Percentiles rank a stretch among this genome's conserved stretches.
Conservation (phyloP, 2,797 vertebrate genomes). For the Macropus fuliginosus region DNA sequence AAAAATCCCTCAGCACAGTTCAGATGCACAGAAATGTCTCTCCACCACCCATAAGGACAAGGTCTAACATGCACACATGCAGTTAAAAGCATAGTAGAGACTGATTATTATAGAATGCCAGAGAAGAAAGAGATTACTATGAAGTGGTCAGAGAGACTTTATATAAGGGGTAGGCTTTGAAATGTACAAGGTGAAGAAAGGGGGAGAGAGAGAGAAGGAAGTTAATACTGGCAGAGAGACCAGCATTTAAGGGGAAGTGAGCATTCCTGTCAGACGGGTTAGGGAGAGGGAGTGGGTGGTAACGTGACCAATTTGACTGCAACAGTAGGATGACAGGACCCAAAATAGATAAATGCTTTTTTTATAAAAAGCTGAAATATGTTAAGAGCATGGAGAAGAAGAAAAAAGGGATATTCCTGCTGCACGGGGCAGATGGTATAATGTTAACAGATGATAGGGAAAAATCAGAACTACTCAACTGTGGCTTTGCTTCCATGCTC, state of each 20-base stretch:
- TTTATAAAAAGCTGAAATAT: constrained; percentile 3
- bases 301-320: neutral
- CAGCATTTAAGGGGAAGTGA: neutral
- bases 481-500: constrained; percentile 49
- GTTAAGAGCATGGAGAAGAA: constrained; percentile 50
- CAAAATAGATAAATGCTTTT: constrained; percentile 1
- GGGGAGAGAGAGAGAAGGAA: neutral
- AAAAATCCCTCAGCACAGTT: neutral
- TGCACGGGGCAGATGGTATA: constrained; percentile 78
- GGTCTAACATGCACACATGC: neutral
- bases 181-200: neutral
- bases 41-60: neutral
- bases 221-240: neutral
- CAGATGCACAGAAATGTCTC: neutral
- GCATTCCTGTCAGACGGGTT: constrained; percentile 9
- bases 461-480: constrained; percentile 69
- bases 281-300: neutral
- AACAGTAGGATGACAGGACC: neutral
- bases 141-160: neutral
- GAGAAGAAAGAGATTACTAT: neutral
- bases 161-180: neutral
- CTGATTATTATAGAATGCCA: neutral
- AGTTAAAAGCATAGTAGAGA: neutral
- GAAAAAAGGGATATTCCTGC: constrained; percentile 71
- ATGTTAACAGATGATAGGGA: constrained; percentile 62